Evolutionary conservation across 2,113 vertebrate genomes (phyloP), one percentile per base, ranked within the genome.

Genomic region (Nettapus auritus): DNA sequence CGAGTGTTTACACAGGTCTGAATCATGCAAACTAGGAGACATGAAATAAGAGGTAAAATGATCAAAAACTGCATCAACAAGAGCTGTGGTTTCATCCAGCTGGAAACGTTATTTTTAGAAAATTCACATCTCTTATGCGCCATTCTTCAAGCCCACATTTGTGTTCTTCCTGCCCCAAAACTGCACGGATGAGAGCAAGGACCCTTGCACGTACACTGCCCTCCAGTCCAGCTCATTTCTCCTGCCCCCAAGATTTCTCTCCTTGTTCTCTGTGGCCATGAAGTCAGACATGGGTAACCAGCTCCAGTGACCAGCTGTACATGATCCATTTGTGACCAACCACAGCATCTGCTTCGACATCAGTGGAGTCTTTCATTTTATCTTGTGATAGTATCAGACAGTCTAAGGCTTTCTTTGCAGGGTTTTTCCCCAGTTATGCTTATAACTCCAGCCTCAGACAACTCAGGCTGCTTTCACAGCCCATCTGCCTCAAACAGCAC

Each of bases 61-160:
- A 81, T 78, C 81, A 95, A 88, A 86, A 93, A 53, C 56, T 81
- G 31, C 80, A 79, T 69, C 82, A 83, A 76, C 40, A 62, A 95
- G 44, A 69, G 26, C 10, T 46, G 86, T 2, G 8, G 69, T 80
- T 95, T 94, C 36, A 75, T 53, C 23, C 70, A 87, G 55, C 18
- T 86, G 68, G 84, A 87, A 93, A 71, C 14, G n/a, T 50, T 81
- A 57, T 66, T 94, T 95, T 92, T 69, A 93, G 92, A 87, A 78
- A 70, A 89, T 9, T 17, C 46, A 33, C 42, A 81, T 71, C 40
- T 89, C 63, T 69, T 89, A 62, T 48, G 38, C 62, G 60, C 25
- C n/a, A 57, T 78, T 80, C 57, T 70, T 71, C 67, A 70, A 48
- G 89, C 33, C 78, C 46, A 40, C 38, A 38, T 33, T 56, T 40